Conservation (phyloP, 2,888 invertebrate genomes). For the Thymelicus sylvestris region DNA sequence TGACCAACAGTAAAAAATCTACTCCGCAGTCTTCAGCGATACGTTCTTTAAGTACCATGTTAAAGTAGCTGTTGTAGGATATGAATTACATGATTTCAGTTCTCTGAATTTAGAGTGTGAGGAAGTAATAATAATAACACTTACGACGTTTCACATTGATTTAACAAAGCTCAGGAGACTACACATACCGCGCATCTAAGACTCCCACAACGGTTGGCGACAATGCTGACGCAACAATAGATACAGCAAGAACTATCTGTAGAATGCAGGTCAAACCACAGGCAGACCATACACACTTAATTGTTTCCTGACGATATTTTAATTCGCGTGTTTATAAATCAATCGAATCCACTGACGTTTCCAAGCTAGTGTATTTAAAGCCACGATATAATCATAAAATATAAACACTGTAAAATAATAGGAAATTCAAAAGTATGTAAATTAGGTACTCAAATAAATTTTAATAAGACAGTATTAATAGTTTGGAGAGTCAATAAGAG, state of each 20-base stretch:
- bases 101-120: too few relatives aligned
- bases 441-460: background rate
- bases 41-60: too few relatives aligned
- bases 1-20: too few relatives aligned
- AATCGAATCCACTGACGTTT: background rate
- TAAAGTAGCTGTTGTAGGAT: too few relatives aligned
- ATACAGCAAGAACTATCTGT: background rate
- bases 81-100: too few relatives aligned
- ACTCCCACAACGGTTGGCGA: background rate
- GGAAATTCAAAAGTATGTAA: background rate
- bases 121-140: too few relatives aligned
- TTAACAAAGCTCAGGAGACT: too few relatives aligned
- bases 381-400: background rate
- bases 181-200: too few relatives aligned
- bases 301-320: conserved; percentile 3
- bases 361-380: background rate
- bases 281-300: background rate
- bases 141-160: too few relatives aligned
- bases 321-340: background rate
- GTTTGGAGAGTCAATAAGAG: background rate
- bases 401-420: background rate
- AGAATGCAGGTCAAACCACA: conserved; percentile 1
- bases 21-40: too few relatives aligned
- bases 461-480: background rate
- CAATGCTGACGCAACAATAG: background rate